Conservation (phyloP, 2,797 vertebrate species). For the Scleropages formosus region DNA sequence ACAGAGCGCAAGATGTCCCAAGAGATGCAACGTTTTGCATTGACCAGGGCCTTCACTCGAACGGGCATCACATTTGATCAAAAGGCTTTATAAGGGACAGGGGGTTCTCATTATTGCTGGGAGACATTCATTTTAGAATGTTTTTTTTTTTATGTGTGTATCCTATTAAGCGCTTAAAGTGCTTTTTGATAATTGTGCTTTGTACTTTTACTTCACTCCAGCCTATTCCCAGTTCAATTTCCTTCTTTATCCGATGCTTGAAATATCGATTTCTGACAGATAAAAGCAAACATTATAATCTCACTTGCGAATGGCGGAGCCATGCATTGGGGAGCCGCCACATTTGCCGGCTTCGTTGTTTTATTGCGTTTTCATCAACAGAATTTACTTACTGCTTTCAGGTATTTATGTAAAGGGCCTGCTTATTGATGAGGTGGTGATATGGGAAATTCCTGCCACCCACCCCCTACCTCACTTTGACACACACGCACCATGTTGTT, state of each 20-base stretch:
- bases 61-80: constrained; percentile 80
- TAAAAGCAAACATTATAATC: constrained; percentile 99
- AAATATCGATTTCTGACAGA: constrained; percentile 99
- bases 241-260: constrained; percentile 99
- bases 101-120: constrained; percentile 83
- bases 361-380: constrained; percentile 97
- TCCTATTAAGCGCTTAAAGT: constrained; percentile 99
- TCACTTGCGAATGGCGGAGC: constrained; percentile 74
- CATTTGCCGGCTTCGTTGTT: constrained; percentile 84
- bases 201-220: constrained; percentile 99
- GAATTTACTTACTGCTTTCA: constrained; percentile 94
- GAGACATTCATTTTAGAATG: constrained; percentile 96
- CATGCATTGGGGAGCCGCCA: constrained; percentile 83
- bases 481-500: constrained; percentile 77
- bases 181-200: constrained; percentile 99
- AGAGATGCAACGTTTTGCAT: constrained; percentile 80
- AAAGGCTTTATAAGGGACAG: constrained; percentile 71
- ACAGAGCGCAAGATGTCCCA: constrained; percentile 70
- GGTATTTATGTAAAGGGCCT: constrained; percentile 92
- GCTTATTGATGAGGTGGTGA: constrained; percentile 75
- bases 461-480: constrained; percentile 45
- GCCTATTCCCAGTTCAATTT: constrained; percentile 99
- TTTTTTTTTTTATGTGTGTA: constrained; percentile 88
- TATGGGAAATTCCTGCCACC: constrained; percentile 80
- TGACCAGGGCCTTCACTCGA: constrained; percentile 73